A percentile compares a stretch with the other conserved stretches of the same genome.
phyloP scores from a whole-genome alignment of 2,888 invertebrate genomes.

The Brachynemurus nebulosus region DNA sequence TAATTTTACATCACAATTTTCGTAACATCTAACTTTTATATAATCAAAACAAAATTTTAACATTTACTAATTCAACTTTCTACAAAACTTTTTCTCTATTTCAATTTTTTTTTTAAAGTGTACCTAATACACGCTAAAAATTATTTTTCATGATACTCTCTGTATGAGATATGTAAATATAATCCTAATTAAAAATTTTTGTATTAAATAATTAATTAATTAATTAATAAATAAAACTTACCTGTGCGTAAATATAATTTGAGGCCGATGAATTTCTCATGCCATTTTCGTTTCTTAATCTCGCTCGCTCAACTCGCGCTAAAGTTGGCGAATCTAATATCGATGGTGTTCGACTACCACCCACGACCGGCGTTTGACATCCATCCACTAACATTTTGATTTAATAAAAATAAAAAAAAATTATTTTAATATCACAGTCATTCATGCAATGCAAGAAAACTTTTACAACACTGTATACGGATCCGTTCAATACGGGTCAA shows the following conservation, averaged over 20 bases:
- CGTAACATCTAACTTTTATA: too few species aligned
- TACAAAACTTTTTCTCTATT: too few species aligned
- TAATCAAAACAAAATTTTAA: too few species aligned
- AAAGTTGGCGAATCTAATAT: constrained; percentile 45
- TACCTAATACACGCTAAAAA: too few species aligned
- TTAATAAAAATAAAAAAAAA: background rate
- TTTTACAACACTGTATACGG: too few species aligned
- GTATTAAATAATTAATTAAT: background rate
- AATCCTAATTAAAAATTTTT: too few species aligned
- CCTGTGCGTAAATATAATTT: constrained; percentile 2
- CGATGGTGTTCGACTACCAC: constrained; percentile 30
- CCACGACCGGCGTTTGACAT: constrained; percentile 19
- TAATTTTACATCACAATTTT: too few species aligned
- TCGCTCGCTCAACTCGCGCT: constrained; percentile 43
- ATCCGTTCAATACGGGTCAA: constrained; percentile 2
- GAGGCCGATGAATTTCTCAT: constrained; percentile 30
- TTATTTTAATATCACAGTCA: constrained; percentile 3
- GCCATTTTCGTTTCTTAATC: constrained; percentile 37
- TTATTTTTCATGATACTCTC: too few species aligned
- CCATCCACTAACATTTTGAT: constrained; percentile 25
- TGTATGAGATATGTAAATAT: too few species aligned
- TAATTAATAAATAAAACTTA: constrained; percentile 1
- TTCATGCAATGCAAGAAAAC: too few species aligned
- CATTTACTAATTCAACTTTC: too few species aligned
- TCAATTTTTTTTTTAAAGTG: too few species aligned